Base-by-base conservation (phyloP, 1,140 invertebrate genomes). In the Lasioglossum baleicum region DNA sequence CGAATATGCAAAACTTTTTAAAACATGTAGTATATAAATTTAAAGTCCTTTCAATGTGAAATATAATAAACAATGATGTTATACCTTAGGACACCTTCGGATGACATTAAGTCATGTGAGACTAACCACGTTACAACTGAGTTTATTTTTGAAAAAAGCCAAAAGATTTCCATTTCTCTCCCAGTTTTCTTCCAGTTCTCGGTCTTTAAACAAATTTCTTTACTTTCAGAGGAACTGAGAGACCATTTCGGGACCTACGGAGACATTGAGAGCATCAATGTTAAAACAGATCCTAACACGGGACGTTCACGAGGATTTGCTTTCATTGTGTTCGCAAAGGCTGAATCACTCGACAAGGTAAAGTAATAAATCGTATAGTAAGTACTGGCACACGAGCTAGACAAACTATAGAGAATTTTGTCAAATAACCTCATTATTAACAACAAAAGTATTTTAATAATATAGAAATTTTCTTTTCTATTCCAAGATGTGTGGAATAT, bases 201-300 rank as follows among this genome's bases (percentile, higher is more conserved):
- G 17, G 13, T 26, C 61, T 15, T 35, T 53, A 65, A 73, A 80
- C 69, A 83, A 74, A 87, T 76, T 83, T 88, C 70, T 85, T 90
- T 58, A 89, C 94, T 96, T 95, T 15, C 94, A 98, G 97, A 98
- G 96, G 98, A 98, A 95, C 93, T 99, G 66, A 95, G 97, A 87
- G 97, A 98, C 88, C 97, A 98, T 93, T 98, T 98, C 92, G 95
- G 96, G 83, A 95, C 96, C 88, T 98, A 96, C 93, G 97, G 97
- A 77, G 97, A 98, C 89, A 98, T 98, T 87, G 97, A 98, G 90
- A 98, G 97, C 92, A 97, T 98, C 88, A 98, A 97, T 94, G 97
- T 98, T 11, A 98, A 98, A 93, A 98, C 97, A 91, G 97, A 98
- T 93, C 96, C 97, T 20, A 96, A 96, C 88, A 98, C 97, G 51